Evolutionary conservation across 2,888 invertebrate genomes (phyloP).

Genomic region (Polyploca ridens): DNA sequence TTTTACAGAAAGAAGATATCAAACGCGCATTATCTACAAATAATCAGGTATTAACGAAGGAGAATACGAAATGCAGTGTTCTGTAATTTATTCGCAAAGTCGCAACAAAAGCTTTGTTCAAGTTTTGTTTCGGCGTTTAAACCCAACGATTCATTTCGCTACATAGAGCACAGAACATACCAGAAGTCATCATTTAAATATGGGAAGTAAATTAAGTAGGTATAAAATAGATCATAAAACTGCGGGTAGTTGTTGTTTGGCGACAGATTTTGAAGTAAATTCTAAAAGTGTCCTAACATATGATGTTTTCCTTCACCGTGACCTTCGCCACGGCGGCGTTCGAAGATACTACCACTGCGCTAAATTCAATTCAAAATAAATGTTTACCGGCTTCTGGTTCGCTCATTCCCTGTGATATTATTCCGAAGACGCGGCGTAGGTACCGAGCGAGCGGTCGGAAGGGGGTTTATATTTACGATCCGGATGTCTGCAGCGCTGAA

Average conservation of each 20-base stretch:
- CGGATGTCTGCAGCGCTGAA: not conserved
- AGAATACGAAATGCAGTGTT: not conserved
- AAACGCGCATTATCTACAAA: not conserved
- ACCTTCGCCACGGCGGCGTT: too few species aligned
- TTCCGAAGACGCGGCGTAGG: not conserved
- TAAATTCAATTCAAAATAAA: too few species aligned
- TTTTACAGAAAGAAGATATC: not conserved
- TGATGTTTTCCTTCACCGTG: too few species aligned
- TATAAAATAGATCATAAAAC: too few species aligned
- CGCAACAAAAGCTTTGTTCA: slow-evolving; percentile 14
- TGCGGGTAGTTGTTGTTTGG: too few species aligned
- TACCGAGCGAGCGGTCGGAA: not conserved
- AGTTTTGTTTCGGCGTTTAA: slow-evolving; percentile 11
- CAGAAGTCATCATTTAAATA: not conserved
- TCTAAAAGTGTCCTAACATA: too few species aligned
- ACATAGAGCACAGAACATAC: not conserved
- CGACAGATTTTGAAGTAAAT: too few species aligned
- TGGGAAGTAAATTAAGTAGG: too few species aligned
- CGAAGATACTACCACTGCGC: too few species aligned
- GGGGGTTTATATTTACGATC: slow-evolving; percentile 12
- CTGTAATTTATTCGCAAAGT: slow-evolving; percentile 5
- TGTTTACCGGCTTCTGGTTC: not conserved
- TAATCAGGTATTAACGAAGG: not conserved
- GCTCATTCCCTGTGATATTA: slow-evolving; percentile 9
- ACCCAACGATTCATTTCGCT: slow-evolving; percentile 18